These are phyloP conservation scores for Corythornis vintsioides DNA, from an alignment of 2,113 vertebrate species.

Conservation along the genomic window DNA sequence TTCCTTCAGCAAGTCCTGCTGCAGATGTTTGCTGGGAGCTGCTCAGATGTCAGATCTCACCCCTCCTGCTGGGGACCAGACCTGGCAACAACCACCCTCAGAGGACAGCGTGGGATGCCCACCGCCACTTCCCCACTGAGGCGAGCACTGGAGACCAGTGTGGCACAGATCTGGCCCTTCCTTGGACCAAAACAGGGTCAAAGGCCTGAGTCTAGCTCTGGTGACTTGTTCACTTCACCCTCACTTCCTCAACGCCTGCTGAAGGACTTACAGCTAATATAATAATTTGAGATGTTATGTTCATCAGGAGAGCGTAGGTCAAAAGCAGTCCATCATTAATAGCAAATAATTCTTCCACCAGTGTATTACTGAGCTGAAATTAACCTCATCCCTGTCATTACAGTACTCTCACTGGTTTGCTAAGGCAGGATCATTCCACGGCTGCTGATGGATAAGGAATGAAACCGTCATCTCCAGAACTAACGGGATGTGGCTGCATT, in stretches of 20 bases:
- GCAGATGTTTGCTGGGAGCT: background rate
- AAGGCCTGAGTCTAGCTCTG: background rate
- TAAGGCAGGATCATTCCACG: background rate
- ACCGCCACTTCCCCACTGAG: fast-evolving
- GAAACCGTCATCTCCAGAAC: background rate
- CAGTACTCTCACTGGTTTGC: background rate
- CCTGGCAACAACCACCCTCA: background rate
- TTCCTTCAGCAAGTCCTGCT: background rate
- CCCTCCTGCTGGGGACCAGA: background rate
- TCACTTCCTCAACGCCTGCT: background rate
- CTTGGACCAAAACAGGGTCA: background rate
- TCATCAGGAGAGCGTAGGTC: background rate
- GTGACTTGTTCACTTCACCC: background rate
- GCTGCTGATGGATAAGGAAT: background rate
- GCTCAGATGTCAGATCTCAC: background rate
- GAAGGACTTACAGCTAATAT: background rate
- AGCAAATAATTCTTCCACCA: background rate
- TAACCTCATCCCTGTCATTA: background rate
- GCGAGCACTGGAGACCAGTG: background rate
- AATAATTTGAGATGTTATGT: background rate
- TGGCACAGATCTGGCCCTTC: background rate
- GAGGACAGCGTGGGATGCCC: background rate
- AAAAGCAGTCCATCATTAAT: background rate
- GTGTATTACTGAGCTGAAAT: background rate
- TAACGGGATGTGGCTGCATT: fast-evolving